Conservation (phyloP, 1,140 invertebrate species). For the Drosophila punjabiensis region DNA sequence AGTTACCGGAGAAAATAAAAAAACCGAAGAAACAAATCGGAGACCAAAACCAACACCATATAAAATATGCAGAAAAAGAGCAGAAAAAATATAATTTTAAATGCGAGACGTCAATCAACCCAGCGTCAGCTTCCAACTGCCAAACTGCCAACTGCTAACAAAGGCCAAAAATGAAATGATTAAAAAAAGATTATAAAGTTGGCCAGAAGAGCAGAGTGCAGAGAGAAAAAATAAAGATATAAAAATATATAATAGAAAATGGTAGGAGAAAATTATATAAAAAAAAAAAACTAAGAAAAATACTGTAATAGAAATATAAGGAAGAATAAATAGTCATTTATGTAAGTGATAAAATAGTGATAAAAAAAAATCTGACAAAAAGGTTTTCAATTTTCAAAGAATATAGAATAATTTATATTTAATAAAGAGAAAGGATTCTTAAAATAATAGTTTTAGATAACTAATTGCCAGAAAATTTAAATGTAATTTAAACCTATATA, state of each 20-base stretch:
- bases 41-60: constrained; percentile 18
- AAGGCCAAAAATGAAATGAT: constrained; percentile 74
- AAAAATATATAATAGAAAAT: neutral
- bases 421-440: too few relatives aligned
- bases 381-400: neutral
- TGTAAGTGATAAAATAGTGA: too few relatives aligned
- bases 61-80: constrained; percentile 42
- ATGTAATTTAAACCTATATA: too few relatives aligned
- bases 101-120: constrained; percentile 74
- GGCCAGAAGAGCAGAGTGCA: constrained; percentile 12
- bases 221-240: neutral
- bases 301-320: neutral
- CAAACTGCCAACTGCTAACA: constrained; percentile 74
- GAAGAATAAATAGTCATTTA: neutral
- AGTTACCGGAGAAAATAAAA: constrained; percentile 1
- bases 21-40: neutral
- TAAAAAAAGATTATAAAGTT: constrained; percentile 78
- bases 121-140: constrained; percentile 76
- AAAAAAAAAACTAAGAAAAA: neutral
- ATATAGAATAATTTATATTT: neutral
- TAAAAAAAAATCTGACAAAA: neutral
- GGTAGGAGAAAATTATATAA: neutral
- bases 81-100: constrained; percentile 35
- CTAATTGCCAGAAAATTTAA: too few relatives aligned
- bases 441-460: too few relatives aligned